Conservation (phyloP, 2,888 invertebrate species). For the Exephanes ischioxanthus region DNA sequence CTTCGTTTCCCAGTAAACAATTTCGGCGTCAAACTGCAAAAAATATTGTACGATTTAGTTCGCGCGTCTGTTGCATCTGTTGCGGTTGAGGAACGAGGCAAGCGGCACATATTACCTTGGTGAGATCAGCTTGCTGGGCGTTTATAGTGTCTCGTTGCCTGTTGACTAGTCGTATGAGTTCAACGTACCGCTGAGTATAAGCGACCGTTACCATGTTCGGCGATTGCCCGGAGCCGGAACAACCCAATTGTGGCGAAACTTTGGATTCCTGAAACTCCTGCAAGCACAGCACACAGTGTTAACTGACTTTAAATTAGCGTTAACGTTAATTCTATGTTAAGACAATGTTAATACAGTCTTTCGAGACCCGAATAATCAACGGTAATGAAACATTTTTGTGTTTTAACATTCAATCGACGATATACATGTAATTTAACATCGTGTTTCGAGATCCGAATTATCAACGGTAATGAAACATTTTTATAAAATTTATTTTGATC, state of each 20-base stretch:
- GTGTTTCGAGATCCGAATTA: no score
- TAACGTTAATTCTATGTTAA: no score
- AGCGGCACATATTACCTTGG: constrained; percentile 88
- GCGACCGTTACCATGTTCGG: constrained; percentile 83
- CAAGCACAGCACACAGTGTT: constrained; percentile 31
- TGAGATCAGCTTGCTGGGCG: constrained; percentile 95
- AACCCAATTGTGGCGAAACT: constrained; percentile 77
- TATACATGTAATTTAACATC: no score
- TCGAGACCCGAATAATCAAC: not conserved
- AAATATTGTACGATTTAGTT: not conserved
- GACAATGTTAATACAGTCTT: not conserved
- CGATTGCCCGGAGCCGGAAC: constrained; percentile 80
- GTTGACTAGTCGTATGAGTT: constrained; percentile 95
- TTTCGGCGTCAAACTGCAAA: constrained; percentile 94
- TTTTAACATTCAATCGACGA: no score
- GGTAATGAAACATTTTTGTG: no score
- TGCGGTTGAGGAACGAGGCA: not conserved
- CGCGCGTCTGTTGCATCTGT: no score
- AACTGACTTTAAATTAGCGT: no score
- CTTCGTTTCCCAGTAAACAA: constrained; percentile 95
- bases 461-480: no score
- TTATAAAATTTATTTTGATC: no score
- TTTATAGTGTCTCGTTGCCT: constrained; percentile 96
- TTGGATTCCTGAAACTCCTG: constrained; percentile 83
- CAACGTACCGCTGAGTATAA: constrained; percentile 85